These are phyloP conservation scores for Drepana arcuata DNA, from an alignment of 1,140 invertebrate species.

Conservation along the genomic window DNA sequence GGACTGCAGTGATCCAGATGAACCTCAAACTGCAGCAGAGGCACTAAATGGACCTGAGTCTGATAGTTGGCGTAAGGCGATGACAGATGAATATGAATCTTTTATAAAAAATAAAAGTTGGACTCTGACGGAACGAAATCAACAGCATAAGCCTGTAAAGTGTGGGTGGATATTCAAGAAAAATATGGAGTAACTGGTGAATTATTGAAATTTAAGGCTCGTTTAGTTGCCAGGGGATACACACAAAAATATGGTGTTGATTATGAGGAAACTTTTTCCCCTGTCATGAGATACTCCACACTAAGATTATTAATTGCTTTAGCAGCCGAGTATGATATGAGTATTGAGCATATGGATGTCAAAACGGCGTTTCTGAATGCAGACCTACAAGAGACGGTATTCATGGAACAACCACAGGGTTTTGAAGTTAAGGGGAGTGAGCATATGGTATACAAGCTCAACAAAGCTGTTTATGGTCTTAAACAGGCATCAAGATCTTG, in stretches of 20 bases:
- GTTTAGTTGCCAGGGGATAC: background rate
- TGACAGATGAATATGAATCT: background rate
- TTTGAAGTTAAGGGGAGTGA: background rate
- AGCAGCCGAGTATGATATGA: background rate
- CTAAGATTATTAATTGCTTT: background rate
- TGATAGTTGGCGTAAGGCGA: background rate
- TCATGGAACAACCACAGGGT: background rate
- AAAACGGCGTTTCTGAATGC: background rate
- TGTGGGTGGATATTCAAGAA: background rate
- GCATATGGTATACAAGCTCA: background rate
- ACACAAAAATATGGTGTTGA: background rate
- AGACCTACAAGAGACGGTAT: background rate
- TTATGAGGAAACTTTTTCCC: background rate
- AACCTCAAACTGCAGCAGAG: background rate
- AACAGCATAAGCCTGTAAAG: constrained; percentile 17
- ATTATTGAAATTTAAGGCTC: background rate
- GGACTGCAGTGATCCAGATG: too few species aligned
- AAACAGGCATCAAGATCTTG: background rate
- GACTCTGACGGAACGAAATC: background rate
- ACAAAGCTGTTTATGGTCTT: background rate
- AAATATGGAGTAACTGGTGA: background rate
- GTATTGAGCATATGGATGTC: constrained; percentile 15
- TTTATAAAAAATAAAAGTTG: background rate
- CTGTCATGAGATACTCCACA: background rate
- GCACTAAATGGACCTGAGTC: background rate